These are phyloP conservation scores for Phyllopteryx taeniolatus DNA, from an alignment of 2,113 vertebrate genomes.

Conservation along the genomic window DNA sequence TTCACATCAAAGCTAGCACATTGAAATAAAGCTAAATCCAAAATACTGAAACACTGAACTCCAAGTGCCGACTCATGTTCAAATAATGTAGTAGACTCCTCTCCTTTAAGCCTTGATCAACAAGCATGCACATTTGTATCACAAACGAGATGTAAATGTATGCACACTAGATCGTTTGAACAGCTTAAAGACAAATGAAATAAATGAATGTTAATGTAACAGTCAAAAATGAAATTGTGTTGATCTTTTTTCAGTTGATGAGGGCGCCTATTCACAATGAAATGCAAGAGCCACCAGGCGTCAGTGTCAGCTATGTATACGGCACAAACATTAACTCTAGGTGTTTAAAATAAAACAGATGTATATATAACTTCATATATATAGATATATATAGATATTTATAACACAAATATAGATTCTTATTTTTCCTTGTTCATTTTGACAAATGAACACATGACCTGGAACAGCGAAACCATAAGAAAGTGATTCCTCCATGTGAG, in stretches of 20 bases:
- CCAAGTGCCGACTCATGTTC: conserved; percentile 26
- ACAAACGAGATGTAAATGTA: conserved; percentile 44
- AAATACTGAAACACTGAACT: conserved; percentile 45
- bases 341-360: conserved; percentile 70
- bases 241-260: conserved; percentile 27
- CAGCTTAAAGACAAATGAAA: conserved; percentile 27
- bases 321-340: conserved; percentile 51
- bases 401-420: conserved; percentile 77
- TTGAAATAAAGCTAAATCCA: conserved; percentile 43
- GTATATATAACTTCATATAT: conserved; percentile 73
- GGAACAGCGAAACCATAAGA: conserved; percentile 62
- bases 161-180: conserved; percentile 35
- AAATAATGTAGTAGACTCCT: conserved; percentile 8
- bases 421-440: conserved; percentile 67
- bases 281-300: conserved; percentile 29
- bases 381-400: conserved; percentile 63
- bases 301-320: conserved; percentile 59
- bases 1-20: conserved; percentile 54
- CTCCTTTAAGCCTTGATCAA: conserved; percentile 33
- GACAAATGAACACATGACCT: conserved; percentile 70
- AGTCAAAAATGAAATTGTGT: conserved; percentile 41
- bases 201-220: conserved; percentile 35
- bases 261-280: conserved; percentile 48
- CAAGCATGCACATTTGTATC: conserved; percentile 52
- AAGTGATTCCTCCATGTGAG: conserved; percentile 64